Evolutionary conservation across 2,113 vertebrate species (phyloP).

Genomic region (Piprites chloris): DNA sequence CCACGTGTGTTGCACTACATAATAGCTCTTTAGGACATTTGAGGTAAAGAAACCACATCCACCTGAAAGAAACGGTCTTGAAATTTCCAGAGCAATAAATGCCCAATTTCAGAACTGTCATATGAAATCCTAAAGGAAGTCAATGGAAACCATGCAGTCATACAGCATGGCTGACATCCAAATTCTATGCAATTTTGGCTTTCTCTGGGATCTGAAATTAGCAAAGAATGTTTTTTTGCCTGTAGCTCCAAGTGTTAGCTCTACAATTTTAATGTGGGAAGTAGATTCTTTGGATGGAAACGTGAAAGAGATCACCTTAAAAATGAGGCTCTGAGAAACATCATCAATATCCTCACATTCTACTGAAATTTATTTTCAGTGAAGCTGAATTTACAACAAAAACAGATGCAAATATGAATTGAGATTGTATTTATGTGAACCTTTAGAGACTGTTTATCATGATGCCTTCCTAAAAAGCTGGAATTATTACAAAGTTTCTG

Average conservation of each 20-base stretch:
- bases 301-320: not conserved
- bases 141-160: not conserved
- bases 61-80: not conserved
- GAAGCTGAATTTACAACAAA: not conserved
- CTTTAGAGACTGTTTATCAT: not conserved
- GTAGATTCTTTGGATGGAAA: not conserved
- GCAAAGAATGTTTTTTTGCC: not conserved
- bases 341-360: not conserved
- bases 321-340: not conserved
- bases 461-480: not conserved
- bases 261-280: not conserved
- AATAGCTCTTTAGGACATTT: not conserved
- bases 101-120: not conserved
- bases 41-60: not conserved
- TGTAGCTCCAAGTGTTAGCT: not conserved
- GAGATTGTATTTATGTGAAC: fast-evolving
- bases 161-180: not conserved
- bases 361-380: not conserved
- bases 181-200: not conserved
- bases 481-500: not conserved
- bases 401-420: not conserved
- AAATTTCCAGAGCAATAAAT: not conserved
- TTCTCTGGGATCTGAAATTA: not conserved
- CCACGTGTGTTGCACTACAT: fast-evolving
- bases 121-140: not conserved